These are phyloP conservation scores for Synergus gifuensis DNA, from an alignment of 2,888 invertebrate species.

Conservation along the genomic window DNA sequence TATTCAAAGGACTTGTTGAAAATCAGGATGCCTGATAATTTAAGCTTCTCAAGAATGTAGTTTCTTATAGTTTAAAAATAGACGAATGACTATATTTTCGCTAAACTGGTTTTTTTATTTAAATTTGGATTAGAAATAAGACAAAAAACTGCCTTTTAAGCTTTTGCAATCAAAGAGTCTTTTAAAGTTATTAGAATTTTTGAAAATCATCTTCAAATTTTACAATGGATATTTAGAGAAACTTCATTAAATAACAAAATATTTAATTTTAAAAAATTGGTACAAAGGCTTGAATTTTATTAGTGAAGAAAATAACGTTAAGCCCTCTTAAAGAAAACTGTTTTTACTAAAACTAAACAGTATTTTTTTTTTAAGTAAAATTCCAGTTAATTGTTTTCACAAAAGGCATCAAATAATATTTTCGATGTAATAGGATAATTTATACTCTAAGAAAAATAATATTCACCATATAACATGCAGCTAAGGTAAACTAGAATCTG, in stretches of 20 bases:
- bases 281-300: not conserved
- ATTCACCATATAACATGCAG: constrained; percentile 15
- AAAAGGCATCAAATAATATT: constrained; percentile 22
- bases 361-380: not conserved
- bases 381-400: constrained; percentile 2
- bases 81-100: not conserved
- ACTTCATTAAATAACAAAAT: not conserved
- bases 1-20: not conserved
- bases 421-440: constrained; percentile 16
- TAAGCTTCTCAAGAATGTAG: not conserved
- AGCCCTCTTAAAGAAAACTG: not conserved
- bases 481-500: constrained; percentile 69
- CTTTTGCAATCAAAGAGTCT: not conserved
- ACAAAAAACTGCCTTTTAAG: not conserved
- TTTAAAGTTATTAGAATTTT: not conserved
- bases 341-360: not conserved
- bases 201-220: not conserved
- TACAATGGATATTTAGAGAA: not conserved
- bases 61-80: not conserved
- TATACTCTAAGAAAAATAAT: constrained; percentile 3
- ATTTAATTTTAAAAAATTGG: not conserved
- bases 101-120: not conserved
- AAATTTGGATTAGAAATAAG: not conserved
- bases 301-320: not conserved
- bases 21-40: not conserved